A percentile compares a stretch with the other conserved stretches of the same genome.
phyloP scores from a whole-genome alignment of 2,888 invertebrate genomes.

The Alentia gelatinosa region DNA sequence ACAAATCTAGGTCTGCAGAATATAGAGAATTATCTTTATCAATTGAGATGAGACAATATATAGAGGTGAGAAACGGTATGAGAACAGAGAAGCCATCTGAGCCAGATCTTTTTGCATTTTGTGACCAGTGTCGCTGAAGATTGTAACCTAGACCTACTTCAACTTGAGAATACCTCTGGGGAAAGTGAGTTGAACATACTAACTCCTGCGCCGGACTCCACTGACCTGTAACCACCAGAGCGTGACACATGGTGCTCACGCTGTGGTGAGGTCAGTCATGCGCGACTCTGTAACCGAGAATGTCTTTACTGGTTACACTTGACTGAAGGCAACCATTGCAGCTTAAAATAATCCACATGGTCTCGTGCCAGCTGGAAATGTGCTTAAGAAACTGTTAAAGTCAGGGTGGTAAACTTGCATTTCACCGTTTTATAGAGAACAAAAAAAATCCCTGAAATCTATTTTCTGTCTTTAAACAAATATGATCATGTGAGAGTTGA shows the following conservation, averaged over 20 bases:
- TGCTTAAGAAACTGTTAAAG: no score
- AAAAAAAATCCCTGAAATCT: no score
- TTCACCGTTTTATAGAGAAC: no score
- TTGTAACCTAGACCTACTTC: background rate
- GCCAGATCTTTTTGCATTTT: background rate
- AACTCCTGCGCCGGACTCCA: background rate
- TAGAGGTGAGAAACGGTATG: background rate
- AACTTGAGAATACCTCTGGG: background rate
- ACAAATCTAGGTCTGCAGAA: background rate
- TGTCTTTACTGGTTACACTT: background rate
- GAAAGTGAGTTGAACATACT: background rate
- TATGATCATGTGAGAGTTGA: no score
- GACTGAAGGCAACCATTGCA: background rate
- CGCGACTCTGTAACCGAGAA: background rate
- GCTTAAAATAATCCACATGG: no score
- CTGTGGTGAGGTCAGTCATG: background rate
- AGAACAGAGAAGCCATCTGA: background rate
- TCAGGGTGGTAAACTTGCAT: no score
- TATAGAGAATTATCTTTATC: constrained; percentile 14
- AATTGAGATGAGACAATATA: background rate
- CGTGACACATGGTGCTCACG: no score
- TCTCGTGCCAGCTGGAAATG: no score
- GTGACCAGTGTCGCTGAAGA: background rate
- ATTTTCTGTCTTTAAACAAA: no score
- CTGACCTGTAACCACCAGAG: no score